Percentiles rank a stretch among this genome's conserved stretches.
Conservation (phyloP, 2,113 vertebrate genomes). For the Myotis lucifugus region DNA sequence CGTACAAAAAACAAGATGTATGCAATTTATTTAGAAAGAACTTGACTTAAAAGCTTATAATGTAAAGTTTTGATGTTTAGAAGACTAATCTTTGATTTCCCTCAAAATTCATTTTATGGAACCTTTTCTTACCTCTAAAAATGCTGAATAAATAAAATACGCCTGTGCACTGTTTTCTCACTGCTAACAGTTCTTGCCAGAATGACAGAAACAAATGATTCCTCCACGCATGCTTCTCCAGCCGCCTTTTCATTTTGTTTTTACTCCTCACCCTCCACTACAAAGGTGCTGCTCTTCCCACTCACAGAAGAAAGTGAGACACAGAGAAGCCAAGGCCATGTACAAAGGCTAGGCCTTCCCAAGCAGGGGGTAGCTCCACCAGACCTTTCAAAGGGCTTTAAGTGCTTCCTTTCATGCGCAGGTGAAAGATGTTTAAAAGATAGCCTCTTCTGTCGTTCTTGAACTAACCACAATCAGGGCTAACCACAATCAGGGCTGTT, state of each 20-base stretch:
- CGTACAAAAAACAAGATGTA: conserved; percentile 7
- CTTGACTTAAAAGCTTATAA: neutral
- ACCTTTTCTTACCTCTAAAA: neutral
- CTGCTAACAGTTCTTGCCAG: neutral
- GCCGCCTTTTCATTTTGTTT: neutral
- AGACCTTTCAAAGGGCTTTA: neutral
- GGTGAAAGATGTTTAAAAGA: neutral
- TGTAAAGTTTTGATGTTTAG: conserved; percentile 29
- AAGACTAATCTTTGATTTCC: conserved; percentile 18
- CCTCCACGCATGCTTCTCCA: neutral
- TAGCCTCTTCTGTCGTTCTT: neutral
- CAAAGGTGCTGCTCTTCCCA: neutral
- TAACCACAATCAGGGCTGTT: neutral
- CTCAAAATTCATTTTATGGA: conserved; percentile 36
- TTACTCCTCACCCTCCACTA: neutral
- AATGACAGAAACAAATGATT: neutral
- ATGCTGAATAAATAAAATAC: neutral
- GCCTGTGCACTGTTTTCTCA: rapidly evolving
- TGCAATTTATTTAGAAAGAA: neutral
- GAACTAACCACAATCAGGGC: neutral
- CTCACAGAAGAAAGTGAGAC: neutral
- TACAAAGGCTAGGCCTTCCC: neutral
- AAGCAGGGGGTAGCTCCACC: neutral
- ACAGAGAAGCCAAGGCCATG: neutral
- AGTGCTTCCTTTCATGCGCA: neutral